Percentiles rank a stretch among this genome's conserved stretches.
These are phyloP conservation scores for Pantala flavescens DNA, from an alignment of 1,140 invertebrate genomes.

Conservation along the genomic window DNA sequence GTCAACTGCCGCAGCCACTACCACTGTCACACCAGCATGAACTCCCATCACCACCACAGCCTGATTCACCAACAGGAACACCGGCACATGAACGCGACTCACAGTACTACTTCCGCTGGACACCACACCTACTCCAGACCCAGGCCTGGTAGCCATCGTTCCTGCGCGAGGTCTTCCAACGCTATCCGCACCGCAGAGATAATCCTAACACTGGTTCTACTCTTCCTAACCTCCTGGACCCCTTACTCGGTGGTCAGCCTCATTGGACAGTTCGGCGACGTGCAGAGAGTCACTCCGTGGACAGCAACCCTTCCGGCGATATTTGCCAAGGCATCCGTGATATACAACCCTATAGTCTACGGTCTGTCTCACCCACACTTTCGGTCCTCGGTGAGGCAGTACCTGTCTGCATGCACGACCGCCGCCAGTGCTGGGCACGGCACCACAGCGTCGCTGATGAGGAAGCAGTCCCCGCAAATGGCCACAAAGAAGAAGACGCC, in stretches of 20 bases:
- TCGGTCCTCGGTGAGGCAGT: constrained; percentile 35
- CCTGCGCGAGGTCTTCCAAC: not conserved
- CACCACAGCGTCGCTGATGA: constrained; percentile 11
- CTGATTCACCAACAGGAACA: not conserved
- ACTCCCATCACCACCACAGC: constrained; percentile 3
- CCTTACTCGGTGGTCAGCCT: constrained; percentile 43
- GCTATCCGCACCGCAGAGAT: constrained; percentile 37
- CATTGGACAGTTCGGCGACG: constrained; percentile 39
- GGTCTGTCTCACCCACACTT: constrained; percentile 36
- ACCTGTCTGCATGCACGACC: constrained; percentile 23
- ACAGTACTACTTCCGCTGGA: not conserved
- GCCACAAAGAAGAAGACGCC: not conserved
- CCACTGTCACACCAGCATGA: not conserved
- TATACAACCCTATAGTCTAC: constrained; percentile 40
- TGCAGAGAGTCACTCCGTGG: constrained; percentile 30
- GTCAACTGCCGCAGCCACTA: not conserved
- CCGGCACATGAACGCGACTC: not conserved
- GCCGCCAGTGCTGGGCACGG: not conserved
- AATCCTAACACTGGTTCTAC: constrained; percentile 36
- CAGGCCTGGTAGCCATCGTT: not conserved
- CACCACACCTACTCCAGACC: constrained; percentile 20
- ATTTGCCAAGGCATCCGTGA: constrained; percentile 37
- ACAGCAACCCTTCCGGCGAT: constrained; percentile 34
- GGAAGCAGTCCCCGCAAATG: not conserved
- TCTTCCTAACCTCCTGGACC: constrained; percentile 41